These are phyloP conservation scores for Gyrodactylus bullatarudis DNA, from an alignment of 1,140 invertebrate species.

Conservation along the genomic window DNA sequence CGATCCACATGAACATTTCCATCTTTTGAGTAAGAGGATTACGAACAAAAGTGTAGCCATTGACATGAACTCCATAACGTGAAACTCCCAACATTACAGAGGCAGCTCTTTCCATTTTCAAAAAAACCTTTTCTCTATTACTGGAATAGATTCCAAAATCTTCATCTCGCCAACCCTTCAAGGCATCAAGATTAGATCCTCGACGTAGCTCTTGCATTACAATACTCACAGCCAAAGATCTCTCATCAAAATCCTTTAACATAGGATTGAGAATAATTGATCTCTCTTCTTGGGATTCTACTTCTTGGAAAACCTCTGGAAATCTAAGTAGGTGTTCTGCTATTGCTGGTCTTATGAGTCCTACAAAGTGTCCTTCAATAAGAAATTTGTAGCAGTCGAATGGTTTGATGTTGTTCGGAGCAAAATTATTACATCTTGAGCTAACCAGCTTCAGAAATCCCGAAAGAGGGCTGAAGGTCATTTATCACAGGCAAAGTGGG, in stretches of 20 bases:
- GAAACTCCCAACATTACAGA: constrained; percentile 53
- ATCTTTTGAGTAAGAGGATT: constrained; percentile 27
- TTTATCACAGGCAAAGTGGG: not conserved
- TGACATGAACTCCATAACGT: constrained; percentile 68
- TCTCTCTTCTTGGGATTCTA: not conserved
- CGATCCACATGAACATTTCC: constrained; percentile 55
- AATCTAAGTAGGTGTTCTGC: not conserved
- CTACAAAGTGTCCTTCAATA: not conserved
- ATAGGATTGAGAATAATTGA: not conserved
- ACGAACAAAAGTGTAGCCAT: constrained; percentile 39
- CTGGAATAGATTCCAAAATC: not conserved
- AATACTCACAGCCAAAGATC: not conserved
- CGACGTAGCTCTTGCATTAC: not conserved
- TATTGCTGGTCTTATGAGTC: not conserved
- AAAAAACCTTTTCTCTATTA: constrained; percentile 19
- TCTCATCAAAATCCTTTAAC: not conserved
- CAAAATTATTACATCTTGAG: not conserved
- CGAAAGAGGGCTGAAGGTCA: not conserved
- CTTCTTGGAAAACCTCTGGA: not conserved
- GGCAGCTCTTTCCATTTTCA: constrained; percentile 61
- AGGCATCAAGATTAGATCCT: not conserved
- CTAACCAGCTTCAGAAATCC: not conserved
- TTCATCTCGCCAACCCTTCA: not conserved
- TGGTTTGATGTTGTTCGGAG: not conserved
- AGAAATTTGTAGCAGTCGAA: not conserved